Evolutionary conservation across 2,113 vertebrate genomes (phyloP).

Genomic region (Accipiter cooperii): DNA sequence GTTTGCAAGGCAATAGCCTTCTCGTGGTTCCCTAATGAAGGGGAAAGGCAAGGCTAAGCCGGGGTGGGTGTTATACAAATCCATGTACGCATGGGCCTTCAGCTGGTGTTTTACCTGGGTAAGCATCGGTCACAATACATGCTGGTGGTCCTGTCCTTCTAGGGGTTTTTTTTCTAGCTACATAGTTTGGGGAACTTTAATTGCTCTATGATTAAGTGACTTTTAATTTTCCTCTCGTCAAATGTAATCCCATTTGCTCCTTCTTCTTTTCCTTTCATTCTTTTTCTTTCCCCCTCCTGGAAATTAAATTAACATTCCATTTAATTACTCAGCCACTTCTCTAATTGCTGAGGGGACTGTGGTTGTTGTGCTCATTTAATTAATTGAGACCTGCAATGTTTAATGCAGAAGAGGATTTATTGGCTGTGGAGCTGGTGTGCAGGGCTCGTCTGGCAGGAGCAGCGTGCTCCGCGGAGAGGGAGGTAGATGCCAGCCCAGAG

Average conservation of each 20-base stretch:
- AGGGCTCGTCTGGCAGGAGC: background rate
- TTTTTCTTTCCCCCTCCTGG: background rate
- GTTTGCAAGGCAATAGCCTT: background rate
- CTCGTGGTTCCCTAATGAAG: fast-evolving
- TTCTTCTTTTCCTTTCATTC: background rate
- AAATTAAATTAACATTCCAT: slow-evolving; percentile 63
- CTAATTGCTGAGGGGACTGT: slow-evolving; percentile 37
- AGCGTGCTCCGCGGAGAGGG: background rate
- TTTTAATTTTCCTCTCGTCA: slow-evolving; percentile 40
- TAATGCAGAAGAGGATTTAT: slow-evolving; percentile 11
- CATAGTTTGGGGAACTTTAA: background rate
- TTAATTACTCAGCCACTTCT: slow-evolving; percentile 61
- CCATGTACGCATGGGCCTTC: fast-evolving
- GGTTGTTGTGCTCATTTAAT: slow-evolving; percentile 35
- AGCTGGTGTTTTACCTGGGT: fast-evolving
- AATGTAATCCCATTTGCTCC: slow-evolving; percentile 37
- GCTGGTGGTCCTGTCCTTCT: background rate
- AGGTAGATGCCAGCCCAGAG: background rate
- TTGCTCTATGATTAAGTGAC: slow-evolving; percentile 26
- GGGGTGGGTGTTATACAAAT: background rate
- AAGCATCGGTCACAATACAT: background rate
- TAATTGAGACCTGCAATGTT: background rate
- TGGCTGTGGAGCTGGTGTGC: background rate
- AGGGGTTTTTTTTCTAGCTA: background rate
- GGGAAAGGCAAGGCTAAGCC: background rate